phyloP scores from a whole-genome alignment of 2,888 invertebrate species.

The Volucella inflata region DNA sequence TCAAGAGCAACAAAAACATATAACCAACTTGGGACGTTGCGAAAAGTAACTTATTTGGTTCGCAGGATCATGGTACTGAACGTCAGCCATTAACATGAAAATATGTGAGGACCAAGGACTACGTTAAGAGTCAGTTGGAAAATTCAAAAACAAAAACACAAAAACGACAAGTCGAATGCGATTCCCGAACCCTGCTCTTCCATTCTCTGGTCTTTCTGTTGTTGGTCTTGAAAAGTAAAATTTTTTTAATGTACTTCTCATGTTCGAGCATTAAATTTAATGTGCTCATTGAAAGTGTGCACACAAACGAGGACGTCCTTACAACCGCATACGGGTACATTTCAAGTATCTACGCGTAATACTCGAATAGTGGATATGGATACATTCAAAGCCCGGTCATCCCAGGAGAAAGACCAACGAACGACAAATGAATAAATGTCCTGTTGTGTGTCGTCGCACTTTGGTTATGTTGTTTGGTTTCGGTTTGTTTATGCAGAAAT shows the following conservation, averaged over 20 bases:
- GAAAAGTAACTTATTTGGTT: slow-evolving; percentile 59
- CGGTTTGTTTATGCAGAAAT: slow-evolving; percentile 14
- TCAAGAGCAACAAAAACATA: neutral
- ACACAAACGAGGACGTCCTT: slow-evolving; percentile 10
- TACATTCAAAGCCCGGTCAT: slow-evolving; percentile 40
- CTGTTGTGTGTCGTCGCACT: slow-evolving; percentile 29
- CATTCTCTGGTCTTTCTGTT: neutral
- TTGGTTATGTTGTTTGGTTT: too few relatives aligned
- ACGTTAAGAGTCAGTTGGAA: slow-evolving; percentile 12
- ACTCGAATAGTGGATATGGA: neutral
- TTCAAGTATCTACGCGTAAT: slow-evolving; percentile 7
- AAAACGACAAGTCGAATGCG: slow-evolving; percentile 27
- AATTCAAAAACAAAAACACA: slow-evolving; percentile 8
- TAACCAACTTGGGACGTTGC: slow-evolving; percentile 42
- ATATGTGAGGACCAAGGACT: neutral
- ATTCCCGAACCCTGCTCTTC: neutral
- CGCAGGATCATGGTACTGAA: slow-evolving; percentile 45
- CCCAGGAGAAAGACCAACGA: slow-evolving; percentile 63
- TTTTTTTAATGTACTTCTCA: slow-evolving; percentile 74
- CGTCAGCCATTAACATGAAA: slow-evolving; percentile 58
- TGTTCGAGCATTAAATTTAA: slow-evolving; percentile 73
- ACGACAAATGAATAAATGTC: slow-evolving; percentile 61
- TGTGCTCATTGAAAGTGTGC: slow-evolving; percentile 69
- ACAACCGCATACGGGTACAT: too few relatives aligned
- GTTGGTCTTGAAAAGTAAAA: slow-evolving; percentile 8